Conservation (phyloP, 2,888 invertebrate genomes). For the Busseola fusca region DNA sequence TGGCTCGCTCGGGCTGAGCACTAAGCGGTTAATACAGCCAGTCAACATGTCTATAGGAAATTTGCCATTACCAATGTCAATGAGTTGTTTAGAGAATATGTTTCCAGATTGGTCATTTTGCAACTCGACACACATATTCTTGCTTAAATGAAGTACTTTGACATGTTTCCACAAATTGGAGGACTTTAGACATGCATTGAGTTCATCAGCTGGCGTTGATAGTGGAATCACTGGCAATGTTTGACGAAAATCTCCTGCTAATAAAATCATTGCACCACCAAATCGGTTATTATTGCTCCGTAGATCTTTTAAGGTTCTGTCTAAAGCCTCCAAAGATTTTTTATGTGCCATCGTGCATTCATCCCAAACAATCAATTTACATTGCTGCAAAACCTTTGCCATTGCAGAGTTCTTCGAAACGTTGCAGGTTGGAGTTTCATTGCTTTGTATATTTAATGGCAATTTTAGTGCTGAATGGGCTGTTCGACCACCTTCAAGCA, state of each 20-base stretch:
- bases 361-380: background rate
- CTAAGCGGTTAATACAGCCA: too few relatives aligned
- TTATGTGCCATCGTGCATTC: background rate
- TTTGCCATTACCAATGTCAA: too few relatives aligned
- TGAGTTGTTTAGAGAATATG: too few relatives aligned
- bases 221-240: slow-evolving; percentile 9
- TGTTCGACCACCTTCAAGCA: background rate
- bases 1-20: too few relatives aligned
- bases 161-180: too few relatives aligned
- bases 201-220: background rate
- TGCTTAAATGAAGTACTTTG: too few relatives aligned
- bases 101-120: too few relatives aligned
- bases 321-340: background rate
- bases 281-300: background rate
- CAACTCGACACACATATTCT: too few relatives aligned
- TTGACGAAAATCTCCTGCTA: slow-evolving; percentile 5
- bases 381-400: slow-evolving; percentile 6
- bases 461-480: background rate
- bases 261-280: slow-evolving; percentile 7
- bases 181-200: too few relatives aligned
- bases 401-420: slow-evolving; percentile 15
- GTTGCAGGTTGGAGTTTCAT: slow-evolving; percentile 23
- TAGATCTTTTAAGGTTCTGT: background rate
- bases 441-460: background rate
- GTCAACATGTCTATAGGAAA: too few relatives aligned